phyloP scores from a whole-genome alignment of 92 coral and sea anemone genomes.

The Pocillopora meandrina region DNA sequence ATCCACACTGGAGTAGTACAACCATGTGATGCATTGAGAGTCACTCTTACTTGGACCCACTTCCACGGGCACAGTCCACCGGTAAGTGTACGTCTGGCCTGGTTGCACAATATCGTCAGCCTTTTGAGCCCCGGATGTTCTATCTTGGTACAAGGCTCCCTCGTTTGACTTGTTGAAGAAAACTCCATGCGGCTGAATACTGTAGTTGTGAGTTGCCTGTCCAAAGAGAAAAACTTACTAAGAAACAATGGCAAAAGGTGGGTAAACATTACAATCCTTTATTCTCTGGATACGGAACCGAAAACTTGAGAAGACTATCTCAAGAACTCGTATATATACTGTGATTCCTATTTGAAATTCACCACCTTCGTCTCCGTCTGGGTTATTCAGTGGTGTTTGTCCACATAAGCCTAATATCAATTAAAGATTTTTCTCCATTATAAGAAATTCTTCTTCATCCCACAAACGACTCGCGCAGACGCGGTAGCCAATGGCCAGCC shows the following conservation, averaged over 20 bases:
- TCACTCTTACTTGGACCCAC: conserved; percentile 82
- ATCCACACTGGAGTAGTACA: conserved; percentile 81
- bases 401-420: no score
- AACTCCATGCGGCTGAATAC: conserved; percentile 93
- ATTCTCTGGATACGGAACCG: no score
- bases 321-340: no score
- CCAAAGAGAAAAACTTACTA: not conserved
- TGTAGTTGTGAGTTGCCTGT: conserved; percentile 82
- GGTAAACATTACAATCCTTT: no score
- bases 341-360: no score
- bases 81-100: conserved; percentile 61
- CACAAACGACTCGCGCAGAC: no score
- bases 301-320: no score
- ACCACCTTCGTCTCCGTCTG: no score
- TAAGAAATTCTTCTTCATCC: no score
- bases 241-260: not conserved
- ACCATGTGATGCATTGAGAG: conserved; percentile 82
- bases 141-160: conserved; percentile 80
- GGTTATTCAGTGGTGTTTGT: no score
- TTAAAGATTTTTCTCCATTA: no score
- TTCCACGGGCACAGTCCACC: conserved; percentile 87
- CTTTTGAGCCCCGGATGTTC: conserved; percentile 74
- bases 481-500: no score
- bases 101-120: conserved; percentile 83
- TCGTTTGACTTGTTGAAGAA: conserved; percentile 90